Conservation (phyloP, 2,888 invertebrate genomes). For the Macaria liturata region DNA sequence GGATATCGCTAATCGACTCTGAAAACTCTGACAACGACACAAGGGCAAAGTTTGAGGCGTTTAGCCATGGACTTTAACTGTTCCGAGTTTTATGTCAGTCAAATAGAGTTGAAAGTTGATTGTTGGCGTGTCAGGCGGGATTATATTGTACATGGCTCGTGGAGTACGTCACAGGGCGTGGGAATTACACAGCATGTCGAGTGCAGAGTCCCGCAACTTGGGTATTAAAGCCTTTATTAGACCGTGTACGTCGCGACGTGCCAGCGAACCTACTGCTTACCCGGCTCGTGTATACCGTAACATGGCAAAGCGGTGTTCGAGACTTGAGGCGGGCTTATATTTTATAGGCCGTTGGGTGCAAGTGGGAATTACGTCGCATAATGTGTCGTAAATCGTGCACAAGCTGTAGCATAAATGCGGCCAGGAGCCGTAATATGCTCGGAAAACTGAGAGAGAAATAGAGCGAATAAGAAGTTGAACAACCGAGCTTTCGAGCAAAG, state of each 20-base stretch:
- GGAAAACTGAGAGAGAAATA: neutral
- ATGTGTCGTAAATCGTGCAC: conserved; percentile 7
- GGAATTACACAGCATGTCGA: conserved; percentile 37
- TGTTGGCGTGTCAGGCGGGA: neutral
- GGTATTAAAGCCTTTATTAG: conserved; percentile 37
- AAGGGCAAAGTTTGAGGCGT: conserved; percentile 10
- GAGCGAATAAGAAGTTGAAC: conserved; percentile 1
- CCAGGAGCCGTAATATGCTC: conserved; percentile 7
- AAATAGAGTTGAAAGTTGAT: conserved; percentile 24
- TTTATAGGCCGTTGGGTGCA: conserved; percentile 19
- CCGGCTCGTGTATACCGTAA: conserved; percentile 30
- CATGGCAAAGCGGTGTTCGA: conserved; percentile 19
- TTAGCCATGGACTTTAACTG: neutral
- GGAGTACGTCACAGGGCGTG: conserved; percentile 32
- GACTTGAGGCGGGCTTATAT: conserved; percentile 15
- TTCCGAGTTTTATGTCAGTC: conserved; percentile 11
- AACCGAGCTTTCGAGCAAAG: neutral
- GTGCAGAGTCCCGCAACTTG: conserved; percentile 30
- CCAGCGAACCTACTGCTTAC: conserved; percentile 33
- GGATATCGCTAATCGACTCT: conserved; percentile 23
- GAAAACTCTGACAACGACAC: conserved; percentile 12
- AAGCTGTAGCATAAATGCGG: neutral
- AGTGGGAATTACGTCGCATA: conserved; percentile 11
- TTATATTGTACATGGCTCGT: conserved; percentile 24
- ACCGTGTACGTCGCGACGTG: conserved; percentile 34